phyloP scores from a whole-genome alignment of 2,888 invertebrate genomes.

The Teleiodes luculella region DNA sequence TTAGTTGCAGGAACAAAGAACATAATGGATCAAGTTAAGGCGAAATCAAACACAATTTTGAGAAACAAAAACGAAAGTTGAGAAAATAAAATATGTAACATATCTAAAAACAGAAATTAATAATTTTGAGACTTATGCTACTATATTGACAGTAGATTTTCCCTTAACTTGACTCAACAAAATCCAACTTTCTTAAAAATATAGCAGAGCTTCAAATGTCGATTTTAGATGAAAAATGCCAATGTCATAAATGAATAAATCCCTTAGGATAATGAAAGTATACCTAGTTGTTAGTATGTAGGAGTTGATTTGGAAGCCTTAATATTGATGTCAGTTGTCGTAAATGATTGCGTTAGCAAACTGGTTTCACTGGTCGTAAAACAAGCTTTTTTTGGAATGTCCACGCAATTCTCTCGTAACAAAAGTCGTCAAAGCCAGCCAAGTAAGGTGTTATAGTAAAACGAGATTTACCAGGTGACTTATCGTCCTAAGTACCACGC shows the following conservation, averaged over 20 bases:
- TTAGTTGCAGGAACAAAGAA: constrained; percentile 42
- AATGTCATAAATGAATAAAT: constrained; percentile 32
- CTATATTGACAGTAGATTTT: background rate
- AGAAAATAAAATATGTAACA: no score
- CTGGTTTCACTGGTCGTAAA: constrained; percentile 23
- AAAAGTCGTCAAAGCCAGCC: constrained; percentile 25
- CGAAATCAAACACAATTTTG: constrained; percentile 15
- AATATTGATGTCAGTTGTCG: constrained; percentile 25
- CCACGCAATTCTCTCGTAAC: constrained; percentile 21
- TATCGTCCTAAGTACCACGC: background rate
- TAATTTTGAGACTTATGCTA: no score
- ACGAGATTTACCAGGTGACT: background rate
- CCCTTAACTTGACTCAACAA: background rate
- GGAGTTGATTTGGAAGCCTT: constrained; percentile 21
- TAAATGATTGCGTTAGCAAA: constrained; percentile 20
- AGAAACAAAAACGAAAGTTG: no score
- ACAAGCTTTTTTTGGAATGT: constrained; percentile 17
- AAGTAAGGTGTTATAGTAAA: constrained; percentile 17
- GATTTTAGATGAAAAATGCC: constrained; percentile 56
- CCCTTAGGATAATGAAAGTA: constrained; percentile 1
- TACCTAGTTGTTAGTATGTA: constrained; percentile 9
- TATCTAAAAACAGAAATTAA: no score
- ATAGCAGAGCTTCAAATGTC: constrained; percentile 60
- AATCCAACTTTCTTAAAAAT: constrained; percentile 24
- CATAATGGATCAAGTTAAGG: background rate